These are phyloP conservation scores for Philopotamus ludificatus DNA, from an alignment of 1,140 invertebrate genomes.

Conservation along the genomic window DNA sequence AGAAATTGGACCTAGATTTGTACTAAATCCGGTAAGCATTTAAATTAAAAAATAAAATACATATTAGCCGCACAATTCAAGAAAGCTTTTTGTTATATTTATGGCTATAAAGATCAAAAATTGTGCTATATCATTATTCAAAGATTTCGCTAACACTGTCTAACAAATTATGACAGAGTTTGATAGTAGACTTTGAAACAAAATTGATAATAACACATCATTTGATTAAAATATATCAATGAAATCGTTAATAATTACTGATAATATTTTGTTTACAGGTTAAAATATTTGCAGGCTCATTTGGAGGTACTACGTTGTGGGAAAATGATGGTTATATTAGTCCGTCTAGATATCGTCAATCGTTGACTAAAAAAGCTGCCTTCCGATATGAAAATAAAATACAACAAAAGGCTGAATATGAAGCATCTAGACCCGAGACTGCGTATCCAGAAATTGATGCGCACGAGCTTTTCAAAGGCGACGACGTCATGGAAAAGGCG, in stretches of 20 bases:
- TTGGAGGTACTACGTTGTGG: slow-evolving; percentile 89
- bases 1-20: slow-evolving; percentile 96
- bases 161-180: slow-evolving; percentile 6
- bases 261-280: slow-evolving; percentile 49
- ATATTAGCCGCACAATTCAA: background rate
- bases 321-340: slow-evolving; percentile 91
- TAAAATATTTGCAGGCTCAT: slow-evolving; percentile 89
- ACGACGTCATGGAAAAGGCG: slow-evolving; percentile 50
- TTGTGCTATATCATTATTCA: background rate
- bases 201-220: too few relatives aligned
- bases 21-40: slow-evolving; percentile 90
- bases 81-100: background rate
- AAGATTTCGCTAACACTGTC: slow-evolving; percentile 17
- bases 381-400: slow-evolving; percentile 77
- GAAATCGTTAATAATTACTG: background rate
- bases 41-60: background rate
- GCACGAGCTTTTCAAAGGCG: slow-evolving; percentile 53
- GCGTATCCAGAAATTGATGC: slow-evolving; percentile 63
- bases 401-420: slow-evolving; percentile 73
- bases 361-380: slow-evolving; percentile 66
- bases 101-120: background rate
- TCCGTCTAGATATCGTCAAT: slow-evolving; percentile 78
- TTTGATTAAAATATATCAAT: background rate
- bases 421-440: slow-evolving; percentile 67
- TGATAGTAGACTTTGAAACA: slow-evolving; percentile 24